phyloP scores from a whole-genome alignment of 2,888 invertebrate genomes.

The Antitype chi region DNA sequence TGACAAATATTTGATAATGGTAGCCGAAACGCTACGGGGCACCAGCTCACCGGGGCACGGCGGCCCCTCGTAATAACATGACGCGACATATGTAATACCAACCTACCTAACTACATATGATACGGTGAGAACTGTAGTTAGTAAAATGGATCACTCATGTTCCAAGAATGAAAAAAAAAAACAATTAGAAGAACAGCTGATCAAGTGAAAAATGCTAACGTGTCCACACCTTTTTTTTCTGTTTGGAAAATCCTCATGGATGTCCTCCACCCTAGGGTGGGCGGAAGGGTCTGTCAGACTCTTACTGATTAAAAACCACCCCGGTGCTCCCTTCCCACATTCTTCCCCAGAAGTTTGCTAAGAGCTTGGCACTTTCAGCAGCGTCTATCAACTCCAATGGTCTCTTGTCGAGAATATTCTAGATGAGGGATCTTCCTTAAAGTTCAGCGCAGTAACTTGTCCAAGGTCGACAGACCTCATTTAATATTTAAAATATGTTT shows the following conservation, averaged over 20 bases:
- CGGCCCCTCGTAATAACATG: slow-evolving; percentile 14
- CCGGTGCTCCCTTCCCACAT: too few species aligned
- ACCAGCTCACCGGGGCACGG: not conserved
- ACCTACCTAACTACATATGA: not conserved
- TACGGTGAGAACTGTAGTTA: not conserved
- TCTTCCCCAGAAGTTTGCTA: too few species aligned
- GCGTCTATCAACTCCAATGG: too few species aligned
- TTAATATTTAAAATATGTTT: not conserved
- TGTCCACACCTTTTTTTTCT: not conserved
- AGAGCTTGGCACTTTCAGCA: too few species aligned
- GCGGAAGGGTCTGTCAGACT: too few species aligned
- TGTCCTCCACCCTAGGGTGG: too few species aligned
- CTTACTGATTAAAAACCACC: too few species aligned
- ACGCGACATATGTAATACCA: not conserved
- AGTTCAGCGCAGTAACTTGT: not conserved
- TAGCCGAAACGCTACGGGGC: not conserved
- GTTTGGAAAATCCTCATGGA: too few species aligned
- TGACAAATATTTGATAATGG: slow-evolving; percentile 27
- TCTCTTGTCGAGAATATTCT: not conserved
- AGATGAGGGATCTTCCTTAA: too few species aligned
- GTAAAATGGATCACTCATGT: not conserved
- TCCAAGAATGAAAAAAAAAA: not conserved
- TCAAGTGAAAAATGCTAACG: not conserved
- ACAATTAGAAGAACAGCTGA: not conserved
- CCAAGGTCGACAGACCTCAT: not conserved